These are phyloP conservation scores for Noctua fimbriata DNA, from an alignment of 2,888 invertebrate species.

Conservation along the genomic window DNA sequence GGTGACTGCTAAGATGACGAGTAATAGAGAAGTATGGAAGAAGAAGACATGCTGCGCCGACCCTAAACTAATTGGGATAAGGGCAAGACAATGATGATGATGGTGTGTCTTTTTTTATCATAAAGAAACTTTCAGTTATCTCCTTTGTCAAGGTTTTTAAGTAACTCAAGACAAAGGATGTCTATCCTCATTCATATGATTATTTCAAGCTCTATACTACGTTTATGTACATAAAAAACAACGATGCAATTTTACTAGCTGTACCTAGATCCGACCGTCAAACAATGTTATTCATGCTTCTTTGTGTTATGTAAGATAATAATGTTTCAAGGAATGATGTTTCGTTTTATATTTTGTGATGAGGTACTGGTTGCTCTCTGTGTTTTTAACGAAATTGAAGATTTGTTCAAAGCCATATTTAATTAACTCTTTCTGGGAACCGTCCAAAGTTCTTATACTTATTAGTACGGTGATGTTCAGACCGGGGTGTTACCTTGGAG, in stretches of 20 bases:
- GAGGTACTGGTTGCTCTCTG: not conserved
- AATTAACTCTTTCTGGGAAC: not conserved
- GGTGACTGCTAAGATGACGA: too few relatives aligned
- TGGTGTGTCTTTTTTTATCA: not conserved
- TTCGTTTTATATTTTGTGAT: conserved; percentile 4
- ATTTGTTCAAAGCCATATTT: conserved; percentile 1
- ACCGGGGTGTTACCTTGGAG: not conserved
- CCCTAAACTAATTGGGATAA: too few relatives aligned
- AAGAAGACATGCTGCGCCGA: too few relatives aligned
- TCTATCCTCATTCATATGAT: not conserved
- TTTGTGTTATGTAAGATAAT: conserved; percentile 23
- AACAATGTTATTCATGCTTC: conserved; percentile 4
- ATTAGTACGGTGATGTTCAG: not conserved
- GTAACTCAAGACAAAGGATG: not conserved
- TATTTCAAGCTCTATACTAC: conserved; percentile 20
- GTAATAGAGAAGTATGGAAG: too few relatives aligned
- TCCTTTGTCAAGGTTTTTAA: not conserved
- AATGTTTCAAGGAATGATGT: conserved; percentile 8
- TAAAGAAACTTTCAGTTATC: not conserved
- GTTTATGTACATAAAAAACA: conserved; percentile 16
- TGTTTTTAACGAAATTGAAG: conserved; percentile 2
- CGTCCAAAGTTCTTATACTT: not conserved
- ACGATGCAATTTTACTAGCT: conserved; percentile 41
- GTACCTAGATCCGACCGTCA: not conserved
- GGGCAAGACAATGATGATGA: too few relatives aligned